Base-by-base conservation (phyloP, 2,113 vertebrate species). In the Phasianus colchicus region DNA sequence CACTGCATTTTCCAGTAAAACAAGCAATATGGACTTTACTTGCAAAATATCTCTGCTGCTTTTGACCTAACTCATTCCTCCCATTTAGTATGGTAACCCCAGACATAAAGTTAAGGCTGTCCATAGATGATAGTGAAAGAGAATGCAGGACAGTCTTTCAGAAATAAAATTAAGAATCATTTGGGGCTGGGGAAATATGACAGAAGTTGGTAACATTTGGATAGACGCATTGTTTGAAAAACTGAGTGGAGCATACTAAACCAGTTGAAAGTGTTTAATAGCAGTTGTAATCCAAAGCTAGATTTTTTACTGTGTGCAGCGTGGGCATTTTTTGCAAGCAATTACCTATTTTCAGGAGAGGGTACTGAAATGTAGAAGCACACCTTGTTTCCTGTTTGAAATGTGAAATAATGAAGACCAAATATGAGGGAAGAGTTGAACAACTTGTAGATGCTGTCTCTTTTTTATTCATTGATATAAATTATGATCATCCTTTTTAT, bases 241-340 rank as follows among this genome's bases (percentile, higher is more conserved):
- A 47, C 45, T 52, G 38, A 60, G n/a, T 60, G 12, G 30, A 29
- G 21, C 36, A 3, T 40, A 20, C 71, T 92, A 66, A 81, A 60
- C 29, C 24, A 65, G 20, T 9, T 42, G 58, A 29, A 71, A 71
- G 40, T 24, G 18, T 42, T 30, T 24, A n/a, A 48, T 18, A 45
- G 17, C 42, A 43, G 47, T 42, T 89, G 21, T 48, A 81, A 77
- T 36, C 21, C 52, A 55, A 64, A 58, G 22, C n/a, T 36, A 36
- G 32, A 76, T 47, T 9, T 48, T 32, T 9, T 61, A 19, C 10
- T 27, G 20, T 0, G 0, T 61, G 64, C 14, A 19, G 38, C 15
- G 34, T 55, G 40, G 66, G 60, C 34, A 32, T 60, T 76, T 71
- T 45, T 77, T 36, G 45, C 21, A 45, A 66, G 43, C 20, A 38